Evolutionary conservation across 2,797 vertebrate genomes (phyloP).

Genomic region (Oophaga sylvatica): DNA sequence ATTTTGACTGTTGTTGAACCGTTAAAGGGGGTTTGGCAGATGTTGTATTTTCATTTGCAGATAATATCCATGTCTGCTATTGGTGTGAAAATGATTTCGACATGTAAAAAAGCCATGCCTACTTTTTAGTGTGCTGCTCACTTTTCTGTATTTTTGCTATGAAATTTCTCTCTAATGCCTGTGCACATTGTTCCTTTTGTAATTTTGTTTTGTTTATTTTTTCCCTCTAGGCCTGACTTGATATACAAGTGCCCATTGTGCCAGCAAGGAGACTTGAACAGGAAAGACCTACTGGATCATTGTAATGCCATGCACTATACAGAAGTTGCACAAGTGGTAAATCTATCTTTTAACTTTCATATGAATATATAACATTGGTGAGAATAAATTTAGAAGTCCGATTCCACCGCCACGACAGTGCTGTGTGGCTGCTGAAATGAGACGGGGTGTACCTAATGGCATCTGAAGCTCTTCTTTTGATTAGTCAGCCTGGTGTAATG

Average conservation of each 20-base stretch:
- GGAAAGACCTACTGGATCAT: constrained; percentile 45
- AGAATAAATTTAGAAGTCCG: too few species aligned
- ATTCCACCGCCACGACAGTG: neutral
- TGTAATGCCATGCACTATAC: constrained; percentile 43
- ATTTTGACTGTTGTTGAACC: too few species aligned
- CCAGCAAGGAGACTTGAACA: neutral
- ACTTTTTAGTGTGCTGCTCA: too few species aligned
- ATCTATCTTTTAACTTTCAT: neutral
- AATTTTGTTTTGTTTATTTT: too few species aligned
- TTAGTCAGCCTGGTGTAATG: too few species aligned
- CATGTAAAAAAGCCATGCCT: too few species aligned
- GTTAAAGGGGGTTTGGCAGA: too few species aligned
- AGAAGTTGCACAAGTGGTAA: constrained; percentile 47
- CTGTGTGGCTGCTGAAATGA: neutral
- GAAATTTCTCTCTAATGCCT: neutral
- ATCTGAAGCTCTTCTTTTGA: too few species aligned
- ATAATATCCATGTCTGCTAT: too few species aligned
- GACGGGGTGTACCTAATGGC: neutral
- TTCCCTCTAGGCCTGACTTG: neutral
- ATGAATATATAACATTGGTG: too few species aligned
- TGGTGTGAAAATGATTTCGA: too few species aligned
- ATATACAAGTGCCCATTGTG: constrained; percentile 47
- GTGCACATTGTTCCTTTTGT: neutral
- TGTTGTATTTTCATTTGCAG: too few species aligned
- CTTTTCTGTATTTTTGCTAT: neutral